Percentiles rank a stretch among this genome's conserved stretches.
Conservation (phyloP, 1,140 invertebrate genomes). For the Psix sp. region DNA sequence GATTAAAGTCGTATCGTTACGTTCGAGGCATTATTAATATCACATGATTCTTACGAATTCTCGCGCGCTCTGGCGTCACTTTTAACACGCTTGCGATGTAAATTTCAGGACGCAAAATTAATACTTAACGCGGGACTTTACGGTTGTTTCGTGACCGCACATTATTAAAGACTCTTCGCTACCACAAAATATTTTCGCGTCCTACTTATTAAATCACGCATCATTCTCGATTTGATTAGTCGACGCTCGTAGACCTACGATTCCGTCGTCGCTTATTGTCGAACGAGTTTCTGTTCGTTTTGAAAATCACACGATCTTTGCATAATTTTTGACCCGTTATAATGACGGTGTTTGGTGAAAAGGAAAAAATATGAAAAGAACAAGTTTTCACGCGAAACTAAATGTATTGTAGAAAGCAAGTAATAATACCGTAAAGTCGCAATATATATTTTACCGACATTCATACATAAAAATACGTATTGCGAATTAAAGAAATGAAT, state of each 20-base stretch:
- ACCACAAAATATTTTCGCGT: constrained; percentile 11
- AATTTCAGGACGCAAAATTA: constrained; percentile 31
- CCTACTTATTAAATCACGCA: constrained; percentile 21
- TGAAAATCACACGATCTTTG: neutral
- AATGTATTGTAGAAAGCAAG: no score
- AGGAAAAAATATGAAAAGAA: no score
- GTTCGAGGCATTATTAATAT: constrained; percentile 30
- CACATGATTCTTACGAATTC: constrained; percentile 22
- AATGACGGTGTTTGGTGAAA: neutral
- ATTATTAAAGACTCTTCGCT: constrained; percentile 31
- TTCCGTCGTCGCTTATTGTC: constrained; percentile 1
- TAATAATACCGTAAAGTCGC: no score
- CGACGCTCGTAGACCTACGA: neutral
- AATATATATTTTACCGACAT: no score
- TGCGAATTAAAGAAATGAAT: no score
- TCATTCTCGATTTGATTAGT: constrained; percentile 9
- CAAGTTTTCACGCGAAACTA: no score
- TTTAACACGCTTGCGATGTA: constrained; percentile 34
- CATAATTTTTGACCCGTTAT: constrained; percentile 25
- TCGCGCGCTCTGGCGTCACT: constrained; percentile 3
- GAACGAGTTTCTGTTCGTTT: neutral
- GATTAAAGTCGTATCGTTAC: constrained; percentile 33
- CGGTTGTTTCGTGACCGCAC: constrained; percentile 38
- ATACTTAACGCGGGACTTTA: constrained; percentile 35
- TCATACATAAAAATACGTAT: no score